These are phyloP conservation scores for Schizopygopsis pylzovi DNA, from an alignment of 2,797 vertebrate species.

Conservation along the genomic window DNA sequence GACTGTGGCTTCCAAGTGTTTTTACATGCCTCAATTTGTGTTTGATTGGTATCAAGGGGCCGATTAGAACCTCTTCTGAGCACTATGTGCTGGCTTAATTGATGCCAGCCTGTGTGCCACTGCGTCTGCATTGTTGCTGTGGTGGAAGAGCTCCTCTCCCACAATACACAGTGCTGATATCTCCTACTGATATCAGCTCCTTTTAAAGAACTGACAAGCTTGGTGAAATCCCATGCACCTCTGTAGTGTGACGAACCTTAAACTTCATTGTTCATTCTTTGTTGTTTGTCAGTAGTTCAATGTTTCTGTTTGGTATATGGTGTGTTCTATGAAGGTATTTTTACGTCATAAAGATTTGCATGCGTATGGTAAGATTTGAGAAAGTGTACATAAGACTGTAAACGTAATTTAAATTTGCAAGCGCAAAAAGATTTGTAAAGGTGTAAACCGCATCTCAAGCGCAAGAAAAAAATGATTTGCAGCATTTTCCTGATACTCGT, in stretches of 20 bases:
- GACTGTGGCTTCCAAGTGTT: constrained; percentile 33
- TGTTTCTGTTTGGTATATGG: constrained; percentile 13
- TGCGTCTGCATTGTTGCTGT: neutral
- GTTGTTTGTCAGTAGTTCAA: neutral
- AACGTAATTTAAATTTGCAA: too few species aligned
- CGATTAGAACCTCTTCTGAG: constrained; percentile 55
- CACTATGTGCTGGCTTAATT: constrained; percentile 43
- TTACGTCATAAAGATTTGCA: too few species aligned
- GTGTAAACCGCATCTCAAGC: too few species aligned
- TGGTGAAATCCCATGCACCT: neutral
- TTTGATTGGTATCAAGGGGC: constrained; percentile 52
- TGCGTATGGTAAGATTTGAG: too few species aligned
- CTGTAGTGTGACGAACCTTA: neutral
- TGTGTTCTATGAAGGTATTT: too few species aligned
- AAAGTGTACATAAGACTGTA: too few species aligned
- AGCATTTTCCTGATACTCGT: too few species aligned
- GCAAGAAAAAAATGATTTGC: too few species aligned
- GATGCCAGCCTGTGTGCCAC: constrained; percentile 39
- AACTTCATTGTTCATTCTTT: neutral
- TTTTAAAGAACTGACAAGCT: neutral
- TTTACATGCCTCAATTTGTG: constrained; percentile 44
- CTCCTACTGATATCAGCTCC: neutral
- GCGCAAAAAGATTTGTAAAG: too few species aligned
- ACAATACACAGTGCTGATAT: constrained; percentile 1
- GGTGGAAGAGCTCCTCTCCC: neutral